Evolutionary conservation across 2,888 invertebrate genomes (phyloP), one percentile per base, ranked within the genome.

Genomic region (Tricholauxania praeusta): DNA sequence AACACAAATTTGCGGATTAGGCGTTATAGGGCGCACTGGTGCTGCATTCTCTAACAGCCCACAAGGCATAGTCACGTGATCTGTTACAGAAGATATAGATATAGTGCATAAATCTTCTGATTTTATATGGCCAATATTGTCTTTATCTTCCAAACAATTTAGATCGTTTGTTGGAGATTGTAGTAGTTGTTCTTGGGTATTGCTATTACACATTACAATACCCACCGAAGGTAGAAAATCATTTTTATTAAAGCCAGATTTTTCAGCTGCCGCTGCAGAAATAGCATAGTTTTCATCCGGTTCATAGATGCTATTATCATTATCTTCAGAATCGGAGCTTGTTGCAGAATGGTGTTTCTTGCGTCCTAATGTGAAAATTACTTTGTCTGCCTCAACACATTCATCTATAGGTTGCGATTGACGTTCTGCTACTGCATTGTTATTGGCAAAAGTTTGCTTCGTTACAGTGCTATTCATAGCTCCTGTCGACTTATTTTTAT

Each of bases 201-300:
- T 82, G 60, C 83, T 83, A 32, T 82, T 81, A 51, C 85, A 86
- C 89, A 92, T 90, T 0, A 92, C 90, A 74, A 92, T 92, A n/a
- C 92, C 90, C 65, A 92, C 89, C 75, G 91, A 89, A 0, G 93
- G 91, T 19, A 92, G 84, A 78, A 92, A 92, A 8, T 90, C 88
- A 72, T 91, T 87, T 77, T 87, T 86, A 19, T 85, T 84, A 83
- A 84, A 87, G 47, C 77, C 77, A 39, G 79, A 76, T 22, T 82
- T 82, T 32, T 82, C 83, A 6, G 80, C 63, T 12, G 76, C 77
- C 0, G 80, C 77, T 64, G 73, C 71, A 12, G 78, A 78, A 19
- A 79, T 77, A 4, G 77, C 84, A 52, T 83, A 81, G 69, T 85
- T 82, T 14, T 81, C 79, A 77, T 83, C 82, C 3, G 87, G 86